Percentiles rank a stretch among this genome's conserved stretches.
Evolutionary conservation across 2,888 invertebrate species (phyloP).

Genomic region (Horisme vitalbata): DNA sequence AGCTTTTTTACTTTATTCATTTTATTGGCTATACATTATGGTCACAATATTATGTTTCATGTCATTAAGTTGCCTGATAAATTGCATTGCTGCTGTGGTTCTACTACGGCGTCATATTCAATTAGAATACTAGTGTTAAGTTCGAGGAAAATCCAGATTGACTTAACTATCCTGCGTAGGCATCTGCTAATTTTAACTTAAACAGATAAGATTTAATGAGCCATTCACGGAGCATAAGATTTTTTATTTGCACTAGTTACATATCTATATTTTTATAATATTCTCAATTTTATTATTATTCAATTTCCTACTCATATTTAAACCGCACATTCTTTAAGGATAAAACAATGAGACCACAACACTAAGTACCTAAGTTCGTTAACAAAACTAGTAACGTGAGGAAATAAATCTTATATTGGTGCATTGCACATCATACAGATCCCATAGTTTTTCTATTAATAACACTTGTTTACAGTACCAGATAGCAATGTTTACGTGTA

Average conservation of each 20-base stretch:
- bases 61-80: conserved; percentile 23
- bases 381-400: not conserved
- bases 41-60: conserved; percentile 30
- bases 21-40: conserved; percentile 26
- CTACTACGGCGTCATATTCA: conserved; percentile 1
- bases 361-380: too few relatives aligned
- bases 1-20: conserved; percentile 36
- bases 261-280: too few relatives aligned
- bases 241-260: too few relatives aligned
- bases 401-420: conserved; percentile 28
- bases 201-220: too few relatives aligned
- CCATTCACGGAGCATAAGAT: too few relatives aligned
- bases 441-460: conserved; percentile 65
- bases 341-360: too few relatives aligned
- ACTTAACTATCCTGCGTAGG: not conserved
- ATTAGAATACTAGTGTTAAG: conserved; percentile 14
- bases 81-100: conserved; percentile 9
- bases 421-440: conserved; percentile 50
- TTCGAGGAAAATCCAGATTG: conserved; percentile 2
- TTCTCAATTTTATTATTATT: too few relatives aligned
- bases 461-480: conserved; percentile 67
- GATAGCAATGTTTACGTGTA: conserved; percentile 71
- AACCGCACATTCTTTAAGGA: too few relatives aligned
- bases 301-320: too few relatives aligned
- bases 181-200: not conserved